Evolutionary conservation across 2,888 invertebrate genomes (phyloP).

Genomic region (Leucoptera coffeella): DNA sequence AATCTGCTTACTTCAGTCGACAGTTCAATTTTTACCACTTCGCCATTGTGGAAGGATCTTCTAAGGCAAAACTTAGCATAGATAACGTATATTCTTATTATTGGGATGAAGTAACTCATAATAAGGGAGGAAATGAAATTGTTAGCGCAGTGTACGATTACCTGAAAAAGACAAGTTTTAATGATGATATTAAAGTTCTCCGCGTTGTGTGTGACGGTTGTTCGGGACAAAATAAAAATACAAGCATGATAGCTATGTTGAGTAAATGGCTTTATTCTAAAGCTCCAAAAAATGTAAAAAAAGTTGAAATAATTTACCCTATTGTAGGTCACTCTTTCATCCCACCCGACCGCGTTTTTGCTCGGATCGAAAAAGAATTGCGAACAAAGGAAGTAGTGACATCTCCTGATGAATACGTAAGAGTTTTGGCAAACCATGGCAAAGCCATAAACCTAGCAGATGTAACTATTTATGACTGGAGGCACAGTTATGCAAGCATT

Average conservation of each 20-base stretch:
- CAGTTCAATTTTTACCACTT: slow-evolving; percentile 14
- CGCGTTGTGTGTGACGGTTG: no score
- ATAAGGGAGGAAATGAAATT: slow-evolving; percentile 9
- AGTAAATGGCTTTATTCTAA: not conserved
- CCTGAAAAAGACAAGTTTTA: slow-evolving; percentile 5
- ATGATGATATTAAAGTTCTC: slow-evolving; percentile 7
- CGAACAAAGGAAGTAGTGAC: no score
- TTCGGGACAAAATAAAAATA: no score
- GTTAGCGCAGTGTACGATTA: slow-evolving; percentile 7
- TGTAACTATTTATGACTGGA: no score
- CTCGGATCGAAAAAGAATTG: no score
- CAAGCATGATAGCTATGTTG: no score
- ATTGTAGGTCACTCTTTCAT: not conserved
- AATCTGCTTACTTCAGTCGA: slow-evolving; percentile 11
- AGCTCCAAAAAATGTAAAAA: not conserved
- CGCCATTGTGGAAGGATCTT: slow-evolving; percentile 12
- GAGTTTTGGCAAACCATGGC: no score
- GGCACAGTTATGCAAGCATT: no score
- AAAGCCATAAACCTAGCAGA: no score
- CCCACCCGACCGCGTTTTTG: not conserved
- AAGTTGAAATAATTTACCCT: not conserved
- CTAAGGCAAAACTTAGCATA: slow-evolving; percentile 9
- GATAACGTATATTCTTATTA: slow-evolving; percentile 8
- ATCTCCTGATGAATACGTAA: no score
- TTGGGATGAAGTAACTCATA: slow-evolving; percentile 4